Conservation (phyloP, 2,888 invertebrate genomes). For the Ectemnius continuus region DNA sequence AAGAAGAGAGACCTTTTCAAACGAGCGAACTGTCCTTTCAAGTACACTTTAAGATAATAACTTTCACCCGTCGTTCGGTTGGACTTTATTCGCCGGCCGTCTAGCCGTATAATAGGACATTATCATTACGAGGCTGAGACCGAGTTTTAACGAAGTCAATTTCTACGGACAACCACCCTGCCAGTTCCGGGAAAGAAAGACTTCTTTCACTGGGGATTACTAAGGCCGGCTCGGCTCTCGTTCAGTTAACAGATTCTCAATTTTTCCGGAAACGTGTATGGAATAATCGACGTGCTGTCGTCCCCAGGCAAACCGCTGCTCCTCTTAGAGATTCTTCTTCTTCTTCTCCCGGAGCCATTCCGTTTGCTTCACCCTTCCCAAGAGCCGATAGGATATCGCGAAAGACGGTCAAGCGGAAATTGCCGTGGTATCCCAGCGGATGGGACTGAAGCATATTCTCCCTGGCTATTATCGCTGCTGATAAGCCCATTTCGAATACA, state of each 20-base stretch:
- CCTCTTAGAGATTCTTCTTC: conserved; percentile 17
- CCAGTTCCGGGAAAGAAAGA: neutral
- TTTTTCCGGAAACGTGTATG: conserved; percentile 43
- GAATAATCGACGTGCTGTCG: conserved; percentile 56
- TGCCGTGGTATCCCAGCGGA: conserved; percentile 22
- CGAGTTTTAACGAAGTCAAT: conserved; percentile 6
- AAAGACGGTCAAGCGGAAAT: conserved; percentile 36
- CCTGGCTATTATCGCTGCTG: conserved; percentile 26
- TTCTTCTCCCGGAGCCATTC: conserved; percentile 6
- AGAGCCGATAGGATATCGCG: conserved; percentile 13
- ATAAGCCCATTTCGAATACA: conserved; percentile 5
- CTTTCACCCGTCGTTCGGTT: too few species aligned
- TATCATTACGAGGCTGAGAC: neutral
- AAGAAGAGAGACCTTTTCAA: too few species aligned
- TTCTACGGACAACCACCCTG: neutral
- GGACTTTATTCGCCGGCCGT: neutral
- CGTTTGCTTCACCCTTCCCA: conserved; percentile 1
- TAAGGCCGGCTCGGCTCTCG: conserved; percentile 18
- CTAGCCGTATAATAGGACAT: neutral
- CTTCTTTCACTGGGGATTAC: conserved; percentile 19
- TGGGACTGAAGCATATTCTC: conserved; percentile 41
- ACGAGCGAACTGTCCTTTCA: too few species aligned
- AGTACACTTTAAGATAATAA: too few species aligned
- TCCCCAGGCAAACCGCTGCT: conserved; percentile 36
- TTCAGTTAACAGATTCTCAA: conserved; percentile 53